These are phyloP conservation scores for Anorthoa munda DNA, from an alignment of 2,888 invertebrate species.

Conservation along the genomic window DNA sequence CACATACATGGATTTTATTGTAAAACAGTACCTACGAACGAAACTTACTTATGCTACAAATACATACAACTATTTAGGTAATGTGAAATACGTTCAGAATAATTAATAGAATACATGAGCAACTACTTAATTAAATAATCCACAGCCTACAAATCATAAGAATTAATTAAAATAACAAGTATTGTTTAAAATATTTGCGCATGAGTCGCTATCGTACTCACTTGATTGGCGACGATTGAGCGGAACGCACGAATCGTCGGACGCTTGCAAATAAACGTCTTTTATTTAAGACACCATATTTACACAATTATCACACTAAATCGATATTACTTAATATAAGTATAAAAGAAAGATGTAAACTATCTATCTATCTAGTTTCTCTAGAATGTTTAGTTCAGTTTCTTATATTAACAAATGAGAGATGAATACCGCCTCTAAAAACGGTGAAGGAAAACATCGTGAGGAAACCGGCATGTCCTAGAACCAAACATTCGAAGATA, in stretches of 20 bases:
- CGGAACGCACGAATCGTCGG: conserved; percentile 58
- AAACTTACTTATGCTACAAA: conserved; percentile 12
- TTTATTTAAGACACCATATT: conserved; percentile 36
- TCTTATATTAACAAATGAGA: too few species aligned
- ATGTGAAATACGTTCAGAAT: not conserved
- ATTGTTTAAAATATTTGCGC: conserved; percentile 22
- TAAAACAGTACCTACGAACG: not conserved
- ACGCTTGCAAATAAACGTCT: conserved; percentile 60
- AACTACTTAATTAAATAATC: conserved; percentile 7
- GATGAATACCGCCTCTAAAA: too few species aligned
- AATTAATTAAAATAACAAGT: not conserved
- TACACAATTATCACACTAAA: conserved; percentile 3
- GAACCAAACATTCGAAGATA: too few species aligned
- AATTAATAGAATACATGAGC: conserved; percentile 7
- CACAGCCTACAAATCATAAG: conserved; percentile 5
- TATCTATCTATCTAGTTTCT: not conserved
- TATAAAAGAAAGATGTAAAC: not conserved
- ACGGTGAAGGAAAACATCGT: too few species aligned
- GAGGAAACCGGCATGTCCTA: too few species aligned
- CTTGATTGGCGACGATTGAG: conserved; percentile 59
- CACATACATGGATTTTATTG: not conserved
- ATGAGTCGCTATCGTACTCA: conserved; percentile 50
- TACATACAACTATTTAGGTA: not conserved
- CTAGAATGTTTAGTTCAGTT: not conserved
- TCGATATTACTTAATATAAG: not conserved